These are phyloP conservation scores for Acanthosepion pharaonis DNA, from an alignment of 2,888 invertebrate genomes.

Conservation along the genomic window DNA sequence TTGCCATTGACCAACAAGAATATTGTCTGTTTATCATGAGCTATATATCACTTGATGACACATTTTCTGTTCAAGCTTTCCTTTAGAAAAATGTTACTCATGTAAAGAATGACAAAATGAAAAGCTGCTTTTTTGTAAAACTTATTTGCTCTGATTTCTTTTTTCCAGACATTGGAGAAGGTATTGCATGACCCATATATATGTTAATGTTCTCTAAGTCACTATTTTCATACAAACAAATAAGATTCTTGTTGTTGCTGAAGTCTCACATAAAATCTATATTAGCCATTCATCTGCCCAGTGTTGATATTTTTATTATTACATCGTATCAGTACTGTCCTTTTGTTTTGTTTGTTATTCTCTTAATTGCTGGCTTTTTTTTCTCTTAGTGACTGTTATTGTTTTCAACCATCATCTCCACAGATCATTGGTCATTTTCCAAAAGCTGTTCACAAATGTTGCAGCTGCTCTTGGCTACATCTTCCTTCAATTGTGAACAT, in stretches of 20 bases:
- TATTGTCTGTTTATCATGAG: too few species aligned
- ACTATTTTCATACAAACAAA: background rate
- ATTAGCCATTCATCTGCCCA: background rate
- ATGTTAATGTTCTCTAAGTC: background rate
- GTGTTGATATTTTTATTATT: background rate
- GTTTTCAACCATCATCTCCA: background rate
- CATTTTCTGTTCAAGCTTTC: background rate
- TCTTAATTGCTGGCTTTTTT: background rate
- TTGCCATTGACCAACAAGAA: too few species aligned
- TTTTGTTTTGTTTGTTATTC: background rate
- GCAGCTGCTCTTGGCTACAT: background rate
- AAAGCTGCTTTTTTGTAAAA: background rate
- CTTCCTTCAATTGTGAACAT: background rate
- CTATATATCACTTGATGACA: too few species aligned
- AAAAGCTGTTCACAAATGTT: background rate
- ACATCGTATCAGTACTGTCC: background rate
- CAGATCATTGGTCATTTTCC: background rate
- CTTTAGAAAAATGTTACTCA: background rate
- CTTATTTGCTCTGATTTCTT: too few species aligned
- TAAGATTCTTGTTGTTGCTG: background rate
- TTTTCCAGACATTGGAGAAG: background rate
- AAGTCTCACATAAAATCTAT: background rate
- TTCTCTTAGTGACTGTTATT: background rate
- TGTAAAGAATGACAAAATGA: background rate
- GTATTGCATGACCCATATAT: background rate